A percentile compares a stretch with the other conserved stretches of the same genome.
Conservation (phyloP, 2,797 vertebrate genomes). For the Clarias laeviceps region DNA sequence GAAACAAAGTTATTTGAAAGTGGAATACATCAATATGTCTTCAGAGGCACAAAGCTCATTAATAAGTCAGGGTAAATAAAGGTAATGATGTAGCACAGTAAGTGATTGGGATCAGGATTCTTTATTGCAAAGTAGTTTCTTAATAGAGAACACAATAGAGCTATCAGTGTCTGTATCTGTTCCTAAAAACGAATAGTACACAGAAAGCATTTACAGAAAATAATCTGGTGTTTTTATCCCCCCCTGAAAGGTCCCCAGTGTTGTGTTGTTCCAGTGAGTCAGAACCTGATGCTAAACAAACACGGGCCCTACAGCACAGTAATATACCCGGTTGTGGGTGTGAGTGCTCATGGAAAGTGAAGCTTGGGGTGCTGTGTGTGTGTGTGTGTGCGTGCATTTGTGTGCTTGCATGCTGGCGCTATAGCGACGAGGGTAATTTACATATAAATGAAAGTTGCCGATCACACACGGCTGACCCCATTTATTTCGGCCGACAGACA, state of each 20-base stretch:
- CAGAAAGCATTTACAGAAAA: neutral
- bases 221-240: neutral
- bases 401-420: constrained; percentile 60
- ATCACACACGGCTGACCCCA: constrained; percentile 84
- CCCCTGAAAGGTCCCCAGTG: constrained; percentile 6
- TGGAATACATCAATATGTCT: constrained; percentile 70
- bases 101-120: neutral
- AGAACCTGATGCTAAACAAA: constrained; percentile 43
- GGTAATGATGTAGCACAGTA: constrained; percentile 51
- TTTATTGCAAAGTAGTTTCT: neutral
- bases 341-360: constrained; percentile 30
- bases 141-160: neutral
- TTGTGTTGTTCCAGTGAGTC: constrained; percentile 33
- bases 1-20: constrained; percentile 66
- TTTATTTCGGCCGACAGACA: constrained; percentile 82
- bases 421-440: constrained; percentile 79
- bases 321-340: constrained; percentile 30
- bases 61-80: constrained; percentile 76
- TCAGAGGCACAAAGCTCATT: constrained; percentile 69
- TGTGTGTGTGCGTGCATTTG: constrained; percentile 57
- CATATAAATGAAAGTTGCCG: constrained; percentile 89
- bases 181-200: neutral
- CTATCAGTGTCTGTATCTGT: neutral
- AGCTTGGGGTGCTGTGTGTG: constrained; percentile 29
- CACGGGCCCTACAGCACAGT: constrained; percentile 33